Base-by-base conservation (phyloP, 2,888 invertebrate species). In the Congeria kusceri region DNA sequence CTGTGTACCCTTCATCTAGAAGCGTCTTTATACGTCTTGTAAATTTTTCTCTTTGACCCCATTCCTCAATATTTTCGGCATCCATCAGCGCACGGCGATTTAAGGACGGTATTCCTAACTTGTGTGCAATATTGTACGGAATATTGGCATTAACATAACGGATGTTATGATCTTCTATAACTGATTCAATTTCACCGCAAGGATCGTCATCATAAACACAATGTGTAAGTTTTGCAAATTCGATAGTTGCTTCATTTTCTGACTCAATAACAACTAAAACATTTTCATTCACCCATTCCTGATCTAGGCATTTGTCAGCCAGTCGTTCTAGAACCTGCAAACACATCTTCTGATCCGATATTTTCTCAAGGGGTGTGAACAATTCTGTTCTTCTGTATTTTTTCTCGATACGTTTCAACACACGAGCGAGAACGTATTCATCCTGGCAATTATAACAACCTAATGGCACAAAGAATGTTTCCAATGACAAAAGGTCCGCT, bases 31-130 rank as follows among this genome's bases (percentile, higher is more conserved):
- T 82, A 15, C 91, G 72, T 44, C 72, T 74, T n/a, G 88, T 90
- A 25, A 91, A 67, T 7, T 87, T 84, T 77, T 91, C 91, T 18
- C 73, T 53, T 69, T 91, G 91, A 3, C 91, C 91, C 79, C 86
- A 90, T n/a, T 78, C 71, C 47, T 81, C 77, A 32, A 69, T 27
- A 32, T 69, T 59, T 18, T 76, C 73, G 20, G 57, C 53, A 25
- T 53, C 53, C 53, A 53, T 53, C 3, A 53, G 25, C 7, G 53
- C 11, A 23, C 25, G 53, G n/a, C 53, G 53, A 23, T 20, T 53
- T 3, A 53, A 20, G 1, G 53, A 53, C 53, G 20, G 20, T 53
- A 53, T 25, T 3, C 53, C 53, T 23, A 53, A 25, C 25, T 53
- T 53, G 20, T 23, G 13, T 53, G 53, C 53, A 53, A 23, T 20